Conservation (phyloP, 2,888 invertebrate species). For the Ecdyonurus torrentis region DNA sequence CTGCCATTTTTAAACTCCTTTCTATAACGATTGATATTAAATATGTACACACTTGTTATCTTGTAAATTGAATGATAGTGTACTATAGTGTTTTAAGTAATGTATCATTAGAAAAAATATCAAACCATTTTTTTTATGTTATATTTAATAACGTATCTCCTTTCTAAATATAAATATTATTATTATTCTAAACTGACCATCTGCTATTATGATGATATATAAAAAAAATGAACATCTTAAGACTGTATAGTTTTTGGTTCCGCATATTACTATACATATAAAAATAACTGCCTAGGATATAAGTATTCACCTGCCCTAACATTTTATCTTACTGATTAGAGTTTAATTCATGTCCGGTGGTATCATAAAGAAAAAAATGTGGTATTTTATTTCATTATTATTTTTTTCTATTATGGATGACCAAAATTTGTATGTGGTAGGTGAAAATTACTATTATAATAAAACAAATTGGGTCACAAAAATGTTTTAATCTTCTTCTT, state of each 20-base stretch:
- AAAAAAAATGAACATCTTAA: background rate
- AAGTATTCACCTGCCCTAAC: background rate
- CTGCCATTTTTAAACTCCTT: no score
- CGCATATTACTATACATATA: background rate
- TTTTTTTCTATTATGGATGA: no score
- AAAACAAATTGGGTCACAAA: background rate
- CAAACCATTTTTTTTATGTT: background rate
- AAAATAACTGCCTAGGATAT: no score
- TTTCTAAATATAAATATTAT: background rate
- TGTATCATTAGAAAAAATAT: background rate
- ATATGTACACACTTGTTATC: background rate
- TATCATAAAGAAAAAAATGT: background rate
- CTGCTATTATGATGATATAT: background rate
- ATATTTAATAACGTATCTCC: background rate
- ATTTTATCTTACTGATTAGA: background rate
- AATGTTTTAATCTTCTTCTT: background rate
- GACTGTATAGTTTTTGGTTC: background rate
- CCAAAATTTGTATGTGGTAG: background rate
- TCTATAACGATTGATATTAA: no score
- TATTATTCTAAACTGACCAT: background rate
- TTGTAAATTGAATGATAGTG: background rate
- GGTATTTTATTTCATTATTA: no score
- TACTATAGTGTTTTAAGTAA: background rate
- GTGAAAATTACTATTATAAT: no score
- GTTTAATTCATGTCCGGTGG: background rate